Evolutionary conservation across 2,888 invertebrate genomes (phyloP), one percentile per base, ranked within the genome.

Genomic region (Orchestes rusci): DNA sequence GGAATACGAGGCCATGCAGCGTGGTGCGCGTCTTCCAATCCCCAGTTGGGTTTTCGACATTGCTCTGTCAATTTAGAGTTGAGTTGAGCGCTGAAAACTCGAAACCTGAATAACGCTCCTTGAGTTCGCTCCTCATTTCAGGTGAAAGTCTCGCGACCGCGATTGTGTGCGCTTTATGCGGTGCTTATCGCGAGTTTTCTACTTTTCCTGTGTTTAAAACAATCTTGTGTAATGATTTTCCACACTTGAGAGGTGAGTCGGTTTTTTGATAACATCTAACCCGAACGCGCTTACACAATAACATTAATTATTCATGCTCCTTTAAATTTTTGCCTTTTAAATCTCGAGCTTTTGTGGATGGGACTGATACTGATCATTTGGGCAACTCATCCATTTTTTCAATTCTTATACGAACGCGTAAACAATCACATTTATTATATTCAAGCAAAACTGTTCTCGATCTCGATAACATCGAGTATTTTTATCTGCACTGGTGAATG

Each of bases 1-100:
- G 56, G 56, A 58, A 61, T 59, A 58, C 58, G 60, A 57, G 59
- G 59, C 57, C 56, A 58, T 58, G 59, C 58, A 61, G 63, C 63
- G 64, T 64, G 63, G 63, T 65, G 64, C 64, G 62, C 60, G 60
- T 55, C 58, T 54, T 48, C 51, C 53, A 55, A 55, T 60, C 58
- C 61, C 59, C 50, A 50, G 50, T 50, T 40, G 43, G 38, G 33
- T 46, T 37, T 50, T 45, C 41, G 41, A 40, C 37, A 10, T 39
- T 50, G 50, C 40, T 43, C 50, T 34, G 42, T 45, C 39, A 45
- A 45, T 38, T 50, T 45, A 50, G 38, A 45, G 42, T 45, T 43
- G 33, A 39, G 45, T 50, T 45, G 45, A 45, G 45, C 45, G n/a
- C n/a, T n/a, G n/a, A n/a, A n/a, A n/a, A n/a, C n/a, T n/a, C n/a